Evolutionary conservation across 2,797 vertebrate species (phyloP).

Genomic region (Xerus rutilus): DNA sequence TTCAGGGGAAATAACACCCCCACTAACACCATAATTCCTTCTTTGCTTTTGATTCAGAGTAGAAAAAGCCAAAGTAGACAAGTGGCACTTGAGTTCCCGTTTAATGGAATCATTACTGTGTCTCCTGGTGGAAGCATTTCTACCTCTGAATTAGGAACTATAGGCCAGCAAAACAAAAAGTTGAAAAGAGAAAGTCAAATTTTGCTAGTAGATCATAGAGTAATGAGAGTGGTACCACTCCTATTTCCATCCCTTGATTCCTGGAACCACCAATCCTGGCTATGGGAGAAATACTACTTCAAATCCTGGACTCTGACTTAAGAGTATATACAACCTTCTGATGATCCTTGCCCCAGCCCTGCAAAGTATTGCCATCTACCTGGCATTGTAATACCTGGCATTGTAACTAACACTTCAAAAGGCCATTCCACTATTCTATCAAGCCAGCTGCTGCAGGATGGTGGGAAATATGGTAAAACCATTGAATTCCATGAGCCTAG

Average conservation of each 20-base stretch:
- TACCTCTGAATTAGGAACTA: neutral
- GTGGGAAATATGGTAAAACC: neutral
- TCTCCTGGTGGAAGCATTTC: neutral
- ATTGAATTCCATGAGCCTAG: neutral
- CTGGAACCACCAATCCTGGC: neutral
- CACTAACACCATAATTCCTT: neutral
- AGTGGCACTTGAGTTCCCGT: neutral
- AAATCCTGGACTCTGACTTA: neutral
- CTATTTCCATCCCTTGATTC: neutral
- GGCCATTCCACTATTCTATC: neutral
- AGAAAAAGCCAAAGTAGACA: no score
- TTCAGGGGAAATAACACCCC: neutral
- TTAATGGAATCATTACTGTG: neutral
- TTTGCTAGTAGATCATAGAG: neutral
- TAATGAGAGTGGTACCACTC: neutral
- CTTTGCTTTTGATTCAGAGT: neutral
- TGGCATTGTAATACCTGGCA: neutral
- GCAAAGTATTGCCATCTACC: neutral
- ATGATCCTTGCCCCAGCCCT: no score
- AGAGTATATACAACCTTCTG: neutral
- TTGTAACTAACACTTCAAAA: neutral
- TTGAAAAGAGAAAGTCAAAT: neutral
- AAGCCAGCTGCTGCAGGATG: neutral
- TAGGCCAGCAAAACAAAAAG: neutral
- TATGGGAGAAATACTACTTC: neutral